Evolutionary conservation across 2,888 invertebrate genomes (phyloP).

Genomic region (Latrodectus elegans): DNA sequence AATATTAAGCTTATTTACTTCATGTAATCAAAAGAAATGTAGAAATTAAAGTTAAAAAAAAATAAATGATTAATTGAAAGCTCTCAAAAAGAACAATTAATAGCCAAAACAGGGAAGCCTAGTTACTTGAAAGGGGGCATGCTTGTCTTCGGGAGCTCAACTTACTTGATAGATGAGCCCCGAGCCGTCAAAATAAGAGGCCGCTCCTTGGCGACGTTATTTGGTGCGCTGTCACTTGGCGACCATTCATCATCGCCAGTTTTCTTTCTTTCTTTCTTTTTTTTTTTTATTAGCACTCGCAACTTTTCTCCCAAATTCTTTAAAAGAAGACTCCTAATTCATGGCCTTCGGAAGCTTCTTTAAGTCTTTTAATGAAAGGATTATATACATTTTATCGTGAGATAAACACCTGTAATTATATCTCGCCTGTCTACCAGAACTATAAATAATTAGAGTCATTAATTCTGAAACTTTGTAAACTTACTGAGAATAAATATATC

Average conservation of each 20-base stretch:
- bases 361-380: constrained; percentile 5
- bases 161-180: constrained; percentile 66
- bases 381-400: constrained; percentile 3
- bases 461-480: background rate
- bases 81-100: constrained; percentile 3
- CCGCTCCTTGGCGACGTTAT: constrained; percentile 64
- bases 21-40: no score
- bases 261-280: constrained; percentile 36
- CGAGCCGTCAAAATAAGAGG: constrained; percentile 66
- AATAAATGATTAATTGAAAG: no score
- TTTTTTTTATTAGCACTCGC: background rate
- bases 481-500: no score
- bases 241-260: constrained; percentile 65
- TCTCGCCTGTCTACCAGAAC: background rate
- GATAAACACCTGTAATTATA: constrained; percentile 5
- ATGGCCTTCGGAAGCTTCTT: background rate
- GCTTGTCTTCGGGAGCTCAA: constrained; percentile 66
- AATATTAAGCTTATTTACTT: no score
- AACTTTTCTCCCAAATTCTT: background rate
- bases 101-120: constrained; percentile 33
- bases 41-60: no score
- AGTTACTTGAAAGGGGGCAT: constrained; percentile 17
- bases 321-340: background rate
- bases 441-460: constrained; percentile 3
- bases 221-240: constrained; percentile 63